Base-by-base conservation (phyloP, 2,797 vertebrate genomes). In the Anabas testudineus region DNA sequence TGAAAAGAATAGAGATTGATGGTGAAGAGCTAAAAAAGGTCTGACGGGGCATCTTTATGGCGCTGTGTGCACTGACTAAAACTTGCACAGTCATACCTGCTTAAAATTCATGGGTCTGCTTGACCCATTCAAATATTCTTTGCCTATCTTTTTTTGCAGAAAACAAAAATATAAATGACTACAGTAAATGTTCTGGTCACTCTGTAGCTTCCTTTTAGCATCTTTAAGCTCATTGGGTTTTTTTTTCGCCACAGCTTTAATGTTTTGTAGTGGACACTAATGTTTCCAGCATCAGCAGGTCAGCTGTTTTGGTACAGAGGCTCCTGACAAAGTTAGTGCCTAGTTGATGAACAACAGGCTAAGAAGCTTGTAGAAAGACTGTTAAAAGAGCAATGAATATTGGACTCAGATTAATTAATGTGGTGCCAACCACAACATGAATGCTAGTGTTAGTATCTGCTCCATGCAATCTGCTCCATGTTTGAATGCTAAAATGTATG, bases 71-170 rank as follows among this genome's bases (percentile, higher is more conserved):
- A 59, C 30, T 16, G 63, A 57, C 67, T 47, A 45, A 82, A 86
- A 77, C 72, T 65, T 76, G 87, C 79, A 68, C 54, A 85, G 85
- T 89, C 85, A 84, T 78, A 45, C 74, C 76, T 72, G 73, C 60
- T 89, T 67, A 54, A 57, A 55, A 86, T 76, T 24, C 80, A 75
- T 24, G 48, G 4, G 34, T 32, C 26, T 1, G 10, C 55, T 71
- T 45, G 37, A 82, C 24, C 58, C 32, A 0, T 5, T 13, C 37
- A 2, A 54, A 34, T 28, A 52, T 42, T 5, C 42, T 70, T 53
- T 55, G 1, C 55, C 24, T 65, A 6, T 34, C 43, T 69, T 67
- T 45, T 9, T 41, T 0, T 7, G 52, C 43, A 48, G 19, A 37
- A 12, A 9, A 6, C 28, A 43, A 15, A 14, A 15, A 39, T 39